These are phyloP conservation scores for Metopolophium dirhodum DNA, from an alignment of 1,140 invertebrate species.

Conservation along the genomic window DNA sequence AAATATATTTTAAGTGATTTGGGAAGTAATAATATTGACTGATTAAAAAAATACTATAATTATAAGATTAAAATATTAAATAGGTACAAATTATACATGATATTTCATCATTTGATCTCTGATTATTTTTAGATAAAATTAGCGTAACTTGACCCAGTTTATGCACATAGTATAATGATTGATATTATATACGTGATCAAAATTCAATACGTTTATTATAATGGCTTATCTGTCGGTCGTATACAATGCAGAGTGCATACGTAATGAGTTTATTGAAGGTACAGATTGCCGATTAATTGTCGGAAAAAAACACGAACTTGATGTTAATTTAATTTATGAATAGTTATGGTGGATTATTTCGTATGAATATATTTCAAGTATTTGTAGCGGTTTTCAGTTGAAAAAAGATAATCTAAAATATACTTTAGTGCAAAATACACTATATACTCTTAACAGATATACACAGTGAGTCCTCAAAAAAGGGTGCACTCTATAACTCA, in stretches of 20 bases:
- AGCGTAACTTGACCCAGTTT: neutral
- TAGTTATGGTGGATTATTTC: neutral
- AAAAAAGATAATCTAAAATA: neutral
- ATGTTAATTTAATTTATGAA: neutral
- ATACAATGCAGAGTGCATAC: neutral
- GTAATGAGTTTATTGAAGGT: neutral
- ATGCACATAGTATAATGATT: neutral
- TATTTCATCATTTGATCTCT: neutral
- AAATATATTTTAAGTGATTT: neutral
- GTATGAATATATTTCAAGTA: neutral
- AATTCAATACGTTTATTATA: slow-evolving; percentile 12
- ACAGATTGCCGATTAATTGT: neutral
- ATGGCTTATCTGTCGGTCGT: neutral
- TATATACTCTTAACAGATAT: too few species aligned
- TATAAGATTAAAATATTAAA: neutral
- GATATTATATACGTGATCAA: slow-evolving; percentile 28
- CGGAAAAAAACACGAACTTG: neutral
- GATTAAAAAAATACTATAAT: neutral
- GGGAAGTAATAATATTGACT: neutral
- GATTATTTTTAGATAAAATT: neutral
- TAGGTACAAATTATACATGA: neutral
- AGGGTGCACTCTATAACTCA: too few species aligned
- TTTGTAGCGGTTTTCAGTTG: neutral
- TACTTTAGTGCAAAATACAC: neutral
- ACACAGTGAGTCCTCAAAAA: too few species aligned